A percentile compares a stretch with the other conserved stretches of the same genome.
Evolutionary conservation across 2,888 invertebrate species (phyloP).

Genomic region (Tenthredo distinguenda): DNA sequence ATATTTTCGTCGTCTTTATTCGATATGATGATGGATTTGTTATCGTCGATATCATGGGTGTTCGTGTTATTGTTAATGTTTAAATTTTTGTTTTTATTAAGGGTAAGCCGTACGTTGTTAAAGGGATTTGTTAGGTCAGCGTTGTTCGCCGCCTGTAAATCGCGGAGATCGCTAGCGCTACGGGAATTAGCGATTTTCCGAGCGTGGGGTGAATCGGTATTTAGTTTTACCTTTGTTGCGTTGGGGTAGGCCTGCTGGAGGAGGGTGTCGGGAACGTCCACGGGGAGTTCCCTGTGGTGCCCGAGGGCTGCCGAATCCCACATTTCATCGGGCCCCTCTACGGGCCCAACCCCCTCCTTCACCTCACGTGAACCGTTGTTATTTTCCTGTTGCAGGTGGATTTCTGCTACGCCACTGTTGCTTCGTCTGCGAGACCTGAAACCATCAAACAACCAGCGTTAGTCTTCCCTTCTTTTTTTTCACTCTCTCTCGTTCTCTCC

Average conservation of each 20-base stretch:
- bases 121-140: slow-evolving; percentile 18
- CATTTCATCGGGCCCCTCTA: slow-evolving; percentile 79
- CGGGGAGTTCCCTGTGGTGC: slow-evolving; percentile 98
- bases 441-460: slow-evolving; percentile 49
- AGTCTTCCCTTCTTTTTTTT: background rate
- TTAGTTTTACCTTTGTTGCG: slow-evolving; percentile 81
- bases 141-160: slow-evolving; percentile 26
- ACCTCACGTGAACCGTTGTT: slow-evolving; percentile 78
- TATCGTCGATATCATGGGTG: slow-evolving; percentile 11
- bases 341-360: slow-evolving; percentile 78
- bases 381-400: slow-evolving; percentile 83
- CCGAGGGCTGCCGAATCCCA: slow-evolving; percentile 79
- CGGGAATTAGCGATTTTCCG: slow-evolving; percentile 65
- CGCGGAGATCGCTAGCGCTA: slow-evolving; percentile 73
- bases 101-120: slow-evolving; percentile 32
- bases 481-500: background rate
- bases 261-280: slow-evolving; percentile 94
- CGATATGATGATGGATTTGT: background rate
- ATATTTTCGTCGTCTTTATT: background rate
- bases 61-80: slow-evolving; percentile 51
- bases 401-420: slow-evolving; percentile 90
- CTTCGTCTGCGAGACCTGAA: slow-evolving; percentile 90
- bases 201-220: slow-evolving; percentile 58
- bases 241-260: slow-evolving; percentile 77
- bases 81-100: slow-evolving; percentile 30